Evolutionary conservation across 1,140 invertebrate species (phyloP), one percentile per base, ranked within the genome.

Genomic region (Brachystomella parvula): DNA sequence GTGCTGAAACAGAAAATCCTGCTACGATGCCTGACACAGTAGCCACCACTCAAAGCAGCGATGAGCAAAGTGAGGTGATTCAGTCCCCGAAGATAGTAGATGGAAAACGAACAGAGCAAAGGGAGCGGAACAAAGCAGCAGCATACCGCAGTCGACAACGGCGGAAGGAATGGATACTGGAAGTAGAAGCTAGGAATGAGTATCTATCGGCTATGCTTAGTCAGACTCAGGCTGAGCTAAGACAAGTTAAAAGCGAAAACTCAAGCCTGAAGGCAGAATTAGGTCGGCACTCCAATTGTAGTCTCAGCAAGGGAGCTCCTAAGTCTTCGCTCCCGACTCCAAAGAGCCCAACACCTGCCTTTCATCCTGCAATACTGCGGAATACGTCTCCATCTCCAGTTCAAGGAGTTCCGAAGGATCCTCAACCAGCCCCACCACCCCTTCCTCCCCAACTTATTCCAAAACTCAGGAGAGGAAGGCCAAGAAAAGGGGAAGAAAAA

Each of bases 81-180:
- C n/a, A n/a, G n/a, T n/a, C n/a, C n/a, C n/a, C n/a, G n/a, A n/a
- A n/a, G n/a, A n/a, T n/a, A n/a, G n/a, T n/a, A n/a, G n/a, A n/a
- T n/a, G n/a, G 24, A 6, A 49, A 63, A 49, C 3, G 24, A 31
- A 44, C 53, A 2, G 71, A 68, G 24, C 44, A 68, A 17, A n/a
- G 68, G 30, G 71, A 68, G 53, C 56, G 71, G 58, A 73, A 73
- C 53, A 53, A 65, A 2, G 71, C 69, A 0, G 68, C 71, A 15
- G 71, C 71, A 3, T 57, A 47, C 28, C 28, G 71, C 28, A 64
- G 59, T 17, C 44, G 71, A 33, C 32, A 73, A 58, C 44, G 71
- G 19, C 39, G 60, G 29, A 72, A 72, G 64, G 44, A 70, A 64
- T 72, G 68, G 68, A 35, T 70, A 9, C 49, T 56, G 31, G 56